Percentiles rank a stretch among this genome's conserved stretches.
Evolutionary conservation across 2,888 invertebrate species (phyloP).

Genomic region (Mythimna impura): DNA sequence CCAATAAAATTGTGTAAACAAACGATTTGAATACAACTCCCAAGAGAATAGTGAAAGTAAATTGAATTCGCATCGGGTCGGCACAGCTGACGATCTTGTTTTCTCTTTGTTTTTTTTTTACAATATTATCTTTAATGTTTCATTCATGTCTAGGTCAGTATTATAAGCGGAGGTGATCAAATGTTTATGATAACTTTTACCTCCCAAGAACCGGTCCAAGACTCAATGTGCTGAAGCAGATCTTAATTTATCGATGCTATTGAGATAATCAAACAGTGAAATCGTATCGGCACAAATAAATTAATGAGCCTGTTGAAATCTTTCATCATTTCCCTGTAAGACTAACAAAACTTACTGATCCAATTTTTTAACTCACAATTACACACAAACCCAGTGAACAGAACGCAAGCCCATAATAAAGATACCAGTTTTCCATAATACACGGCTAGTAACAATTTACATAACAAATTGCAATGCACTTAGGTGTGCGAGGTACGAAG

Average conservation of each 20-base stretch:
- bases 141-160: conserved; percentile 54
- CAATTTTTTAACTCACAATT: conserved; percentile 36
- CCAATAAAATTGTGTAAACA: conserved; percentile 69
- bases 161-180: conserved; percentile 41
- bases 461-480: conserved; percentile 71
- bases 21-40: conserved; percentile 69
- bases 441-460: conserved; percentile 68
- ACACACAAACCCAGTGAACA: conserved; percentile 47
- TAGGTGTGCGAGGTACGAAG: conserved; percentile 59
- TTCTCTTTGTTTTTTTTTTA: conserved; percentile 66
- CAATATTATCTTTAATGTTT: conserved; percentile 40
- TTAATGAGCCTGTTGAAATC: not conserved
- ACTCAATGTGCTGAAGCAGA: conserved; percentile 4
- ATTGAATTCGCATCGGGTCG: conserved; percentile 71
- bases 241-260: conserved; percentile 5
- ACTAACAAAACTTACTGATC: conserved; percentile 23
- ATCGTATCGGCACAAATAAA: not conserved
- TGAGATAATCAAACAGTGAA: conserved; percentile 3
- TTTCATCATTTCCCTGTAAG: conserved; percentile 25
- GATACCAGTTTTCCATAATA: conserved; percentile 62
- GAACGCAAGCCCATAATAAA: conserved; percentile 58
- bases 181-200: conserved; percentile 36
- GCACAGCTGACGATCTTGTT: conserved; percentile 65
- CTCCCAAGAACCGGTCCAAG: conserved; percentile 19
- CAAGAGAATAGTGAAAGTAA: conserved; percentile 74